These are phyloP conservation scores for Danaus plexippus DNA, from an alignment of 1,140 invertebrate genomes.

Conservation along the genomic window DNA sequence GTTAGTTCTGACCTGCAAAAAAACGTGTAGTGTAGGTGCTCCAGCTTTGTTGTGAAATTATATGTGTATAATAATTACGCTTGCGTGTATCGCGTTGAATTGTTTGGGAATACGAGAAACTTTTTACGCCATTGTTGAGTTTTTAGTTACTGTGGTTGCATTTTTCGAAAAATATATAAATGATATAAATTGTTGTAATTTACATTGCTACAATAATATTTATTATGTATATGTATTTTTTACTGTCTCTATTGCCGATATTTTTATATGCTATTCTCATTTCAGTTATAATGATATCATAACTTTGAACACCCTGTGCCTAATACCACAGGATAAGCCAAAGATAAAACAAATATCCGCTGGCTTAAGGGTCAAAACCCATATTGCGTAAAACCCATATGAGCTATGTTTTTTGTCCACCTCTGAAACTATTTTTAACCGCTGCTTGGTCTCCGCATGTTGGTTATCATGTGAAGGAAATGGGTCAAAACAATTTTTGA, in stretches of 20 bases:
- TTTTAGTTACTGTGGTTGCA: conserved; percentile 1
- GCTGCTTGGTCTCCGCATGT: conserved; percentile 33
- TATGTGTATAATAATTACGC: conserved; percentile 35
- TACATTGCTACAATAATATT: conserved; percentile 4
- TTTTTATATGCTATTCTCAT: background rate
- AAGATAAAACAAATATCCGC: conserved; percentile 67
- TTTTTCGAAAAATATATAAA: background rate
- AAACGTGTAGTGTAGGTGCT: conserved; percentile 46
- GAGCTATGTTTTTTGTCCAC: conserved; percentile 63
- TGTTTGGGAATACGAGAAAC: conserved; percentile 18
- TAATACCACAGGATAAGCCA: conserved; percentile 50
- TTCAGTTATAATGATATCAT: background rate
- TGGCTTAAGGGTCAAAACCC: conserved; percentile 63
- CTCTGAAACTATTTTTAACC: conserved; percentile 54
- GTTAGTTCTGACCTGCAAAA: conserved; percentile 51
- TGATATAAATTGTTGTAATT: background rate
- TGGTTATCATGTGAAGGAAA: conserved; percentile 13
- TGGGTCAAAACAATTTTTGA: conserved; percentile 12
- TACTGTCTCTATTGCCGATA: background rate
- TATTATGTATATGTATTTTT: conserved; percentile 10
- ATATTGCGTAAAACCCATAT: conserved; percentile 66
- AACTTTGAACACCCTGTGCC: conserved; percentile 28
- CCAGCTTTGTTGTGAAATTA: conserved; percentile 42
- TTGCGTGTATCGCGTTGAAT: conserved; percentile 40
- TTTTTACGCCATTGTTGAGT: conserved; percentile 4